These are phyloP conservation scores for Cyprinus carpio DNA, from an alignment of 2,113 vertebrate species.

Conservation along the genomic window DNA sequence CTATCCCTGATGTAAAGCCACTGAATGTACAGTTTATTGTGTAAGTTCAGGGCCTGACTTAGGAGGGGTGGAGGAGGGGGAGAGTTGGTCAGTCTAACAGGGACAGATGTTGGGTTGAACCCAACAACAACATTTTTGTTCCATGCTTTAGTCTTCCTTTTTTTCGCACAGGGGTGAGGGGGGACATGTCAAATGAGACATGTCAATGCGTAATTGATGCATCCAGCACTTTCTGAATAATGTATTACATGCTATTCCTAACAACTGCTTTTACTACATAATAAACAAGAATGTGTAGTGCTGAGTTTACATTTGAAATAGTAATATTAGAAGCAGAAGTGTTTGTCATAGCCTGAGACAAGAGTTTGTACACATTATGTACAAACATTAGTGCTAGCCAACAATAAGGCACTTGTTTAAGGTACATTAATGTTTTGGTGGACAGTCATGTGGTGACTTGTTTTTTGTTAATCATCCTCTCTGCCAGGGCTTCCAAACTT, in stretches of 20 bases:
- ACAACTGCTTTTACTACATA: neutral
- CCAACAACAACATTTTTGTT: constrained; percentile 66
- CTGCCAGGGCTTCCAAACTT: constrained; percentile 63
- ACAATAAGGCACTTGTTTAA: constrained; percentile 67
- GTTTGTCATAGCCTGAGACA: neutral
- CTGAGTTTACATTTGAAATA: constrained; percentile 25
- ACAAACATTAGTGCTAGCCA: constrained; percentile 56
- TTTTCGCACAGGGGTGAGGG: constrained; percentile 57
- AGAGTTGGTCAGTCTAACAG: constrained; percentile 43
- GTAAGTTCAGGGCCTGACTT: neutral
- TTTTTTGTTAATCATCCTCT: constrained; percentile 61
- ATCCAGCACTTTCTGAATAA: constrained; percentile 49
- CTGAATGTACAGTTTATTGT: constrained; percentile 16
- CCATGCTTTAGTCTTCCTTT: constrained; percentile 51
- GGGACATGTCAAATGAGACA: constrained; percentile 59
- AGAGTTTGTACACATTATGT: constrained; percentile 42
- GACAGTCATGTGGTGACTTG: constrained; percentile 59
- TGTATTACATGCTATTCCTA: constrained; percentile 3
- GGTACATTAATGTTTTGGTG: constrained; percentile 62
- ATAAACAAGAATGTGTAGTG: neutral
- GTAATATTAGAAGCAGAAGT: constrained; percentile 40
- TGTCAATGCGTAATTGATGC: constrained; percentile 64
- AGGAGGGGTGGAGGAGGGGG: constrained; percentile 1
- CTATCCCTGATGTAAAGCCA: constrained; percentile 1
- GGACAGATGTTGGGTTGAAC: constrained; percentile 52